Conservation (phyloP, 2,888 invertebrate species). For the Mythimna ferrago region DNA sequence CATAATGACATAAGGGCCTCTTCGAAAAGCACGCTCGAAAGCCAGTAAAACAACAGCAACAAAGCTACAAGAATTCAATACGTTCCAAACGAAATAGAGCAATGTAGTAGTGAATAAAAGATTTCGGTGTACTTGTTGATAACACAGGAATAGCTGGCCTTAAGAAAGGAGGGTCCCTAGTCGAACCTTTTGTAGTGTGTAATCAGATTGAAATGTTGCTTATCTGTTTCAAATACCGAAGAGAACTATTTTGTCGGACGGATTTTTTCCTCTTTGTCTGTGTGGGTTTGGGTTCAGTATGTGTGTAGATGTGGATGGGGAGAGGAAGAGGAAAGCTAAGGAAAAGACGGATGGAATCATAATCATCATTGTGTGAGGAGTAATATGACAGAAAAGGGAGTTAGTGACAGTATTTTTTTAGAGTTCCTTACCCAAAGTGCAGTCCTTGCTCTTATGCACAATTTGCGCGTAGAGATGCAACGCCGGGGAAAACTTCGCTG, state of each 20-base stretch:
- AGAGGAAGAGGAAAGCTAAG: too few species aligned
- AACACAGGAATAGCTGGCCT: constrained; percentile 32
- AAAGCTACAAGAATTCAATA: constrained; percentile 47
- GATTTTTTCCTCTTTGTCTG: constrained; percentile 19
- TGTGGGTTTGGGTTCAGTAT: not conserved
- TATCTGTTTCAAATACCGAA: constrained; percentile 54
- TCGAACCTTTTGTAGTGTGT: constrained; percentile 53
- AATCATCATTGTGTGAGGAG: too few species aligned
- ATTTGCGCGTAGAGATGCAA: too few species aligned
- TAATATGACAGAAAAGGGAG: too few species aligned
- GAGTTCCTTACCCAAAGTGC: too few species aligned
- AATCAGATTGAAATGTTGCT: constrained; percentile 62
- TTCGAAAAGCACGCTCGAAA: not conserved
- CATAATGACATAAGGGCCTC: not conserved
- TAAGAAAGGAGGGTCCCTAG: constrained; percentile 53
- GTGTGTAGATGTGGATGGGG: not conserved
- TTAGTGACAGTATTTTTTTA: too few species aligned
- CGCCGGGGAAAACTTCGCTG: too few species aligned
- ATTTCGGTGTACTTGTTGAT: constrained; percentile 55
- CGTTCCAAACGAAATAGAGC: constrained; percentile 36
- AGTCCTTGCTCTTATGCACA: too few species aligned
- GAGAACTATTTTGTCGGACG: constrained; percentile 28
- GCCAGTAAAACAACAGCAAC: not conserved
- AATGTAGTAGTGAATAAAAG: constrained; percentile 58
- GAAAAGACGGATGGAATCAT: too few species aligned